Evolutionary conservation across 2,888 invertebrate genomes (phyloP).

Genomic region (Oscheius sp.): DNA sequence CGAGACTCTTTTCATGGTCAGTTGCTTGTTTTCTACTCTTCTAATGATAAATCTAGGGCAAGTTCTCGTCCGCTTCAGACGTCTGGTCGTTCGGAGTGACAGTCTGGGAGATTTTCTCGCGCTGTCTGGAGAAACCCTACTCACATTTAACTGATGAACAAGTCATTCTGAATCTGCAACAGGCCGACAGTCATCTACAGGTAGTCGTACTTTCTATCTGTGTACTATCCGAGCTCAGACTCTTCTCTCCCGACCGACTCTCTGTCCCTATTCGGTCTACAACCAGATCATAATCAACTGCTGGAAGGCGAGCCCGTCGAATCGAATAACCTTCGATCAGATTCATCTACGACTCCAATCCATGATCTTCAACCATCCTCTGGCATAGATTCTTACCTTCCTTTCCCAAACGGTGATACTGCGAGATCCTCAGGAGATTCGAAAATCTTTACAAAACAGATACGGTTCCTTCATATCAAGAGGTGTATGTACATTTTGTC

Average conservation of each 20-base stretch:
- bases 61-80: constrained; percentile 87
- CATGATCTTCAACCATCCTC: constrained; percentile 41
- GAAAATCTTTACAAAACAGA: constrained; percentile 3
- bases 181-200: constrained; percentile 30
- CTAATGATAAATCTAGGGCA: constrained; percentile 79
- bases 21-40: neutral
- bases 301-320: constrained; percentile 50
- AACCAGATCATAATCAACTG: constrained; percentile 56
- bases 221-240: constrained; percentile 44
- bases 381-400: neutral
- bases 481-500: constrained; percentile 24
- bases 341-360: constrained; percentile 65
- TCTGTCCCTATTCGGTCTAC: constrained; percentile 57
- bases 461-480: constrained; percentile 29
- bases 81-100: constrained; percentile 92
- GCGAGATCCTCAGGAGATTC: neutral
- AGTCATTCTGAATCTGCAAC: constrained; percentile 83
- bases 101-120: constrained; percentile 86
- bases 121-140: constrained; percentile 84
- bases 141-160: constrained; percentile 83
- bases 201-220: neutral
- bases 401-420: constrained; percentile 12
- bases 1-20: constrained; percentile 62
- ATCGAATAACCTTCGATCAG: constrained; percentile 61
- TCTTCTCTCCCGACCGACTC: constrained; percentile 45